Conservation (phyloP, 2,797 vertebrate genomes). For the Taenioides sp. region DNA sequence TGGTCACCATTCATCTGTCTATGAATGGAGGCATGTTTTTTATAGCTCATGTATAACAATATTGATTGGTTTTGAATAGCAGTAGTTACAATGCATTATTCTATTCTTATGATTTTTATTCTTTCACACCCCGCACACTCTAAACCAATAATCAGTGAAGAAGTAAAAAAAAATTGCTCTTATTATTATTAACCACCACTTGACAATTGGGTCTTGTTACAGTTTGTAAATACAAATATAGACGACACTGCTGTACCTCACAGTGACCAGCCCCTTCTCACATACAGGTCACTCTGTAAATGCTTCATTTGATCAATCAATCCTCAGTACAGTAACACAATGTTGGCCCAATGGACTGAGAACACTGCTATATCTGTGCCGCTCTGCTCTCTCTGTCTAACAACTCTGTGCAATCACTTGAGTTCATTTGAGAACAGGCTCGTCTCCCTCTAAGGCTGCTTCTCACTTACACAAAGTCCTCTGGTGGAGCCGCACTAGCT, state of each 20-base stretch:
- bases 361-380: conserved; percentile 42
- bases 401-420: conserved; percentile 47
- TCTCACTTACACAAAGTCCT: conserved; percentile 52
- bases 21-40: no score
- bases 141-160: neutral
- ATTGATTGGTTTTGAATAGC: neutral
- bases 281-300: conserved; percentile 34
- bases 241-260: conserved; percentile 2
- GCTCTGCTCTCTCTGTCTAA: conserved; percentile 47
- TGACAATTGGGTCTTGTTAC: neutral
- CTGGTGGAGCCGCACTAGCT: conserved; percentile 42
- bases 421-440: conserved; percentile 50
- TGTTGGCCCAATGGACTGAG: conserved; percentile 61
- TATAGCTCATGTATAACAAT: no score
- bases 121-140: neutral
- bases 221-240: neutral
- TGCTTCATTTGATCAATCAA: conserved; percentile 58
- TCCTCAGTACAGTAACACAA: conserved; percentile 30
- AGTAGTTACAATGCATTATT: neutral
- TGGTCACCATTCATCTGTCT: no score
- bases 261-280: conserved; percentile 7
- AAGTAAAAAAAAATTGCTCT: neutral
- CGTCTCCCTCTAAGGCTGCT: conserved; percentile 36
- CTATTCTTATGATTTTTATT: neutral
- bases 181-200: neutral